These are phyloP conservation scores for Podarcis raffonei DNA, from an alignment of 2,113 vertebrate genomes.

Conservation along the genomic window DNA sequence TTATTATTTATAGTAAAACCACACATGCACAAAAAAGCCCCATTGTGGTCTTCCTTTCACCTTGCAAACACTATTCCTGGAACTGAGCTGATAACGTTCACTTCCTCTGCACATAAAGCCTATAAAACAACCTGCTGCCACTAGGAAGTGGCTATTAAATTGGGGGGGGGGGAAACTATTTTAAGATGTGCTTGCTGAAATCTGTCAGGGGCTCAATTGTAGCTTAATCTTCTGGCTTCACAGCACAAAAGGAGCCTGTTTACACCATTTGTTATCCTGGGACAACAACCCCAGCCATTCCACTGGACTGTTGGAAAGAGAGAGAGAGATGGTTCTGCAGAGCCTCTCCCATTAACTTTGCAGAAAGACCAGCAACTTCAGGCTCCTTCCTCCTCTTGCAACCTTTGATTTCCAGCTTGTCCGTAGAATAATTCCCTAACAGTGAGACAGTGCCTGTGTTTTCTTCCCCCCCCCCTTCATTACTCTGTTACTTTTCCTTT, in stretches of 20 bases:
- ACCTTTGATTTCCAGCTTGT: no score
- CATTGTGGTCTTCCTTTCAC: neutral
- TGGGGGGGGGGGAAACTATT: no score
- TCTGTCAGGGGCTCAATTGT: neutral
- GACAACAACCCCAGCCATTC: neutral
- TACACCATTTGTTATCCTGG: neutral
- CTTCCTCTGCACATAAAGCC: neutral
- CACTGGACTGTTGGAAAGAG: neutral
- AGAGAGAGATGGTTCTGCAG: no score
- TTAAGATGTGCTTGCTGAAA: neutral
- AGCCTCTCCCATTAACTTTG: no score
- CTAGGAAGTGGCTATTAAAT: neutral
- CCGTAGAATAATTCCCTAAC: no score
- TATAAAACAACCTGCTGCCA: neutral
- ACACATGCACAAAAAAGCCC: neutral
- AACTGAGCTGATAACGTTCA: neutral
- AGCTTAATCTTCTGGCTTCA: neutral
- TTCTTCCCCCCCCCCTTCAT: no score
- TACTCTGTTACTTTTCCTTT: no score
- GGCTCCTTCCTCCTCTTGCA: no score
- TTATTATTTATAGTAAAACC: neutral
- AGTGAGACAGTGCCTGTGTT: no score
- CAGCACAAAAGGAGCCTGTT: neutral
- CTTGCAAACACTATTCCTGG: neutral
- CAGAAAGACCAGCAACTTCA: no score